These are phyloP conservation scores for Sandelia bainsii DNA, from an alignment of 2,797 vertebrate genomes.

Conservation along the genomic window DNA sequence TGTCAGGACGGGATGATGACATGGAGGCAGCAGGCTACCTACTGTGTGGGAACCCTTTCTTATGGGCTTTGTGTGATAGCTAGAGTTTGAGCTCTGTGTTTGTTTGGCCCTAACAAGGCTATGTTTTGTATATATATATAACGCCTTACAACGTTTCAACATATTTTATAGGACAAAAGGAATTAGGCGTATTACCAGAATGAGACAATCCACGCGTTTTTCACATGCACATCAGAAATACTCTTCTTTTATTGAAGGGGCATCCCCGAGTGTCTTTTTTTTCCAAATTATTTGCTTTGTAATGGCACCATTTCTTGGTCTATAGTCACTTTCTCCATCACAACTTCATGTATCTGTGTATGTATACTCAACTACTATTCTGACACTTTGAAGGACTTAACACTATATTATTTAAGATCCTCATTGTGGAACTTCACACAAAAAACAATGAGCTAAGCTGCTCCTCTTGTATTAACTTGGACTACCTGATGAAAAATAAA, in stretches of 20 bases:
- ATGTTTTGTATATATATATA: slow-evolving; percentile 48
- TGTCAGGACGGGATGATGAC: slow-evolving; percentile 20
- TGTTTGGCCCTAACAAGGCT: slow-evolving; percentile 53
- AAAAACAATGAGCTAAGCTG: slow-evolving; percentile 51
- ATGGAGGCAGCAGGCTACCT: slow-evolving; percentile 53
- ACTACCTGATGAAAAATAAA: slow-evolving; percentile 48
- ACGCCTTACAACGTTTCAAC: slow-evolving; percentile 77
- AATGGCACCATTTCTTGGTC: slow-evolving; percentile 65
- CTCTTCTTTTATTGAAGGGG: slow-evolving; percentile 80
- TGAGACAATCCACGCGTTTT: slow-evolving; percentile 84
- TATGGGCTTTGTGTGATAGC: slow-evolving; percentile 45
- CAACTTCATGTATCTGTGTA: slow-evolving; percentile 42
- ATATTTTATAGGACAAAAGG: slow-evolving; percentile 75
- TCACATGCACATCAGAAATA: slow-evolving; percentile 66
- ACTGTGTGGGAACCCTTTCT: slow-evolving; percentile 38
- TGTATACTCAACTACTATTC: slow-evolving; percentile 44
- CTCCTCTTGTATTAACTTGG: slow-evolving; percentile 48
- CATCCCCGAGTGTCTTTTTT: slow-evolving; percentile 74
- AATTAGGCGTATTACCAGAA: slow-evolving; percentile 67
- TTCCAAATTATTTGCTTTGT: slow-evolving; percentile 59
- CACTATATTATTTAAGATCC: slow-evolving; percentile 56
- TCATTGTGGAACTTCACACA: slow-evolving; percentile 50
- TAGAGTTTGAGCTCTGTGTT: slow-evolving; percentile 49
- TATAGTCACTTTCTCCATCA: slow-evolving; percentile 57
- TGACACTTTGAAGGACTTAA: slow-evolving; percentile 59